Conservation (phyloP, 2,888 invertebrate genomes). For the Hyposoter didymator region DNA sequence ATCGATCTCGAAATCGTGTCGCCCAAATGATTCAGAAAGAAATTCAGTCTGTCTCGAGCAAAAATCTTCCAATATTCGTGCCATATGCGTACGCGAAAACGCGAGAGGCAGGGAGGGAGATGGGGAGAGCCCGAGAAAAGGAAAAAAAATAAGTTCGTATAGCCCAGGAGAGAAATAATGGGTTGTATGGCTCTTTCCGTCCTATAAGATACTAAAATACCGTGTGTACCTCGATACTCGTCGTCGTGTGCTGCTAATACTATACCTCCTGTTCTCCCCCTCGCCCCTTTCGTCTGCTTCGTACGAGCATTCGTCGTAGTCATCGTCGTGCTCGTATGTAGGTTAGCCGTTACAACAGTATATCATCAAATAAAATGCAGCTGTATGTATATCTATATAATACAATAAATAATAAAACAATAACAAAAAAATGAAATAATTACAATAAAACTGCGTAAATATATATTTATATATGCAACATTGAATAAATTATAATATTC, state of each 20-base stretch:
- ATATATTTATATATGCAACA: neutral
- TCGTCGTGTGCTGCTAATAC: constrained; percentile 30
- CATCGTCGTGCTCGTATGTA: constrained; percentile 73
- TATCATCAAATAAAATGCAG: constrained; percentile 68
- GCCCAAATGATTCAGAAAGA: neutral
- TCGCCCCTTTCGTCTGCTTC: constrained; percentile 33
- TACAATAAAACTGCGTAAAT: neutral
- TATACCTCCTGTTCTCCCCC: constrained; percentile 36
- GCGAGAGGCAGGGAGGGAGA: neutral
- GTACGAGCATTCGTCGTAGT: constrained; percentile 57
- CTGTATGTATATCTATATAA: constrained; percentile 12
- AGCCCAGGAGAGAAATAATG: constrained; percentile 14
- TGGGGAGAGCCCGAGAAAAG: neutral
- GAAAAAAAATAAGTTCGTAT: neutral
- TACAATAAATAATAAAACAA: no score
- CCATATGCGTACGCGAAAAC: neutral
- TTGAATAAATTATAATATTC: neutral
- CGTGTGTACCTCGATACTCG: constrained; percentile 23
- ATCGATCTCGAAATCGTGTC: neutral
- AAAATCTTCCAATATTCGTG: neutral
- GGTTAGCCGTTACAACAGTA: constrained; percentile 81
- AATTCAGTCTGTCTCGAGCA: neutral
- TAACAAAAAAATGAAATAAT: no score
- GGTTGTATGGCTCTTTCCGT: constrained; percentile 29
- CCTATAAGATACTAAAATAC: constrained; percentile 44